Evolutionary conservation across 1,140 invertebrate species (phyloP).

Genomic region (Chlorops oryzae): DNA sequence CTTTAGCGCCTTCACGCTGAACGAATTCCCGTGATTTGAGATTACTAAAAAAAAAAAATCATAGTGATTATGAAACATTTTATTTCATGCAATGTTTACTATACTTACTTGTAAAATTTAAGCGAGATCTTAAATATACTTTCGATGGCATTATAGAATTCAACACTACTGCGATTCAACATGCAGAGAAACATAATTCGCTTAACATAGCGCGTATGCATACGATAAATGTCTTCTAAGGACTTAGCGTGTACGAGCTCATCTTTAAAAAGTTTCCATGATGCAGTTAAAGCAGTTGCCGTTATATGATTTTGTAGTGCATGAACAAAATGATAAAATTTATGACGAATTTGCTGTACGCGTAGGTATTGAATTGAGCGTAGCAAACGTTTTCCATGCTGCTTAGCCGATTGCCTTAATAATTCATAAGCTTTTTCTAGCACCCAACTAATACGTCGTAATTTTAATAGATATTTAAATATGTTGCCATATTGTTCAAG

Average conservation of each 20-base stretch:
- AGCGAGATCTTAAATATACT: conserved; percentile 64
- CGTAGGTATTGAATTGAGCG: conserved; percentile 56
- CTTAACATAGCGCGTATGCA: conserved; percentile 65
- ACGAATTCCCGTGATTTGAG: conserved; percentile 30
- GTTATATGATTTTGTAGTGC: conserved; percentile 67
- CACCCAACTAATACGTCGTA: conserved; percentile 66
- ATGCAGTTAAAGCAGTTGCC: conserved; percentile 61
- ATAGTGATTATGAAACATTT: neutral
- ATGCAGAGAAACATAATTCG: conserved; percentile 64
- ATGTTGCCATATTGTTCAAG: conserved; percentile 64
- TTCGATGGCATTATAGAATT: conserved; percentile 58
- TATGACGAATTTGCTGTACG: conserved; percentile 61
- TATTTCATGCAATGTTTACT: neutral
- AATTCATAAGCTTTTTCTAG: conserved; percentile 60
- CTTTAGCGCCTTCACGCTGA: conserved; percentile 18
- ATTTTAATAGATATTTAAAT: conserved; percentile 67
- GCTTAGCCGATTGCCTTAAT: conserved; percentile 51
- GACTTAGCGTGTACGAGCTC: conserved; percentile 57
- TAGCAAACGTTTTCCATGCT: conserved; percentile 49
- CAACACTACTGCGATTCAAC: conserved; percentile 59
- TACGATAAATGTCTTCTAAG: conserved; percentile 61
- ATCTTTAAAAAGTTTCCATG: conserved; percentile 64
- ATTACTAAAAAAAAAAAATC: conserved; percentile 22
- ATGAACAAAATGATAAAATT: conserved; percentile 66
- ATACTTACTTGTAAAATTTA: conserved; percentile 59